Evolutionary conservation across 2,888 invertebrate species (phyloP).

Genomic region (Apeira syringaria): DNA sequence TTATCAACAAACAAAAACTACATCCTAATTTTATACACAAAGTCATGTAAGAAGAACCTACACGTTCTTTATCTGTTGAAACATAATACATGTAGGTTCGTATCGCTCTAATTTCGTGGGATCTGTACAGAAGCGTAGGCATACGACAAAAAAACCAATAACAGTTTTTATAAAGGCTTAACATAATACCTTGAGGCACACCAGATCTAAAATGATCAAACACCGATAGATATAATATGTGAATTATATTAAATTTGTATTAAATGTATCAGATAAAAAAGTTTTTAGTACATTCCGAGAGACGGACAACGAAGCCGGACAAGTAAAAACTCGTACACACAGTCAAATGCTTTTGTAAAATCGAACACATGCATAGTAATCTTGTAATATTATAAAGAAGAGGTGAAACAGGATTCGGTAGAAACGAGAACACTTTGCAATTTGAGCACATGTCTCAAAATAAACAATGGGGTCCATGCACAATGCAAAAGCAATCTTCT

Average conservation of each 20-base stretch:
- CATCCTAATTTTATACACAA: constrained; percentile 6
- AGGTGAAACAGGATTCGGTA: constrained; percentile 7
- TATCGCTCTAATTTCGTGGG: constrained; percentile 5
- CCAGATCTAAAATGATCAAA: background rate
- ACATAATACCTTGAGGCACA: background rate
- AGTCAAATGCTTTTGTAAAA: constrained; percentile 5
- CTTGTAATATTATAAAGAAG: background rate
- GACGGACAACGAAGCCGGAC: background rate
- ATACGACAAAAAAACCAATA: background rate
- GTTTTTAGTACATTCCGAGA: background rate
- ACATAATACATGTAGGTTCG: constrained; percentile 6
- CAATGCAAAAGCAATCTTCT: constrained; percentile 22
- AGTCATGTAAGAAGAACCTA: constrained; percentile 12
- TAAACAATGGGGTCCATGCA: constrained; percentile 12
- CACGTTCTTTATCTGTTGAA: constrained; percentile 5
- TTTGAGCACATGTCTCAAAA: constrained; percentile 15
- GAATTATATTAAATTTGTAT: too few species aligned
- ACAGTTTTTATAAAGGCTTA: background rate
- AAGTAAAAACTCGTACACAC: background rate
- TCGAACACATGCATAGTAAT: too few species aligned
- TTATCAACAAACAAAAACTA: constrained; percentile 15
- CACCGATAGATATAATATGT: too few species aligned
- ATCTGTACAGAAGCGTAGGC: background rate
- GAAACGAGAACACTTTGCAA: background rate
- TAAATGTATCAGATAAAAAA: too few species aligned